Percentiles rank a stretch among this genome's conserved stretches.
Conservation (phyloP, 2,797 vertebrate genomes). For the Centropyge bicolor region DNA sequence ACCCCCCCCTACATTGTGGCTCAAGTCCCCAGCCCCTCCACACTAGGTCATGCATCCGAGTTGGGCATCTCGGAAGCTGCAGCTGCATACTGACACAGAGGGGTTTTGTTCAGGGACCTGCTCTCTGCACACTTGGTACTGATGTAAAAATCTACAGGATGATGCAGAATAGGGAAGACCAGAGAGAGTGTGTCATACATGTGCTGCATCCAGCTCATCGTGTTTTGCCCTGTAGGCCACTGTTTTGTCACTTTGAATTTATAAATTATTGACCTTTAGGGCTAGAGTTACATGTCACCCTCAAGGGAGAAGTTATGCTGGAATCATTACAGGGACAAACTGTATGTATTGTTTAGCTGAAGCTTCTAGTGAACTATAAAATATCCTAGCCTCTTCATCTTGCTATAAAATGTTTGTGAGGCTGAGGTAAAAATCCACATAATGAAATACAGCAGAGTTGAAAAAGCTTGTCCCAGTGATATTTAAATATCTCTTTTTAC, state of each 20-base stretch:
- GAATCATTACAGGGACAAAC: background rate
- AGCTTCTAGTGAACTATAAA: background rate
- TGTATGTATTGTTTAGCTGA: background rate
- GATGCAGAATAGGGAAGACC: slow-evolving; percentile 37
- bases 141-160: slow-evolving; percentile 73
- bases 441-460: background rate
- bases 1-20: slow-evolving; percentile 56
- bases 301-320: background rate
- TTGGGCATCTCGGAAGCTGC: slow-evolving; percentile 83
- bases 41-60: slow-evolving; percentile 82
- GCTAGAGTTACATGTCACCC: background rate
- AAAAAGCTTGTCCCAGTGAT: background rate
- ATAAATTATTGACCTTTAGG: slow-evolving; percentile 10
- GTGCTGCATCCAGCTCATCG: slow-evolving; percentile 16
- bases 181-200: slow-evolving; percentile 11
- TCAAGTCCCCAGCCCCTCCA: slow-evolving; percentile 69
- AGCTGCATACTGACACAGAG: slow-evolving; percentile 86
- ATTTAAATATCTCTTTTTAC: background rate
- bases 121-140: slow-evolving; percentile 81
- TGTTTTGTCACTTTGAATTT: slow-evolving; percentile 27
- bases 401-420: slow-evolving; percentile 7
- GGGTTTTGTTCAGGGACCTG: slow-evolving; percentile 84
- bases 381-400: background rate
- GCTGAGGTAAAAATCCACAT: background rate
- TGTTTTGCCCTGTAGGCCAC: slow-evolving; percentile 16